phyloP scores from a whole-genome alignment of 2,797 vertebrate species.

The Tolypeutes matacus region DNA sequence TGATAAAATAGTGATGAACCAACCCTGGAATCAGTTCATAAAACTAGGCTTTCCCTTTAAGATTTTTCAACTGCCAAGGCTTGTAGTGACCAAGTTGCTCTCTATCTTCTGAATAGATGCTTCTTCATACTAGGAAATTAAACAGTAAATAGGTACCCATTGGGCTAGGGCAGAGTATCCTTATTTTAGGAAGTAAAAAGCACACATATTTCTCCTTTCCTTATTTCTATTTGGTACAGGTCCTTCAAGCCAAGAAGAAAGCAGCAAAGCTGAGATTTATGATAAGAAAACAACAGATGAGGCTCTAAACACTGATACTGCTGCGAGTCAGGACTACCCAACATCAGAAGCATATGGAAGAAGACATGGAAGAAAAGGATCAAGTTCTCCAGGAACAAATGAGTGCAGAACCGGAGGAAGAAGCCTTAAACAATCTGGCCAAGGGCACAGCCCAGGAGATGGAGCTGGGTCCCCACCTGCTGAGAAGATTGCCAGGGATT shows the following conservation, averaged over 20 bases:
- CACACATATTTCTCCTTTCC: conserved; percentile 58
- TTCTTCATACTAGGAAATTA: background rate
- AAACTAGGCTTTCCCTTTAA: conserved; percentile 43
- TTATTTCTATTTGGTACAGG: conserved; percentile 76
- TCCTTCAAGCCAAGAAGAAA: conserved; percentile 57
- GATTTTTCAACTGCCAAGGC: background rate
- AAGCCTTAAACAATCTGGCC: background rate
- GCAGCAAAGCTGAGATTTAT: background rate
- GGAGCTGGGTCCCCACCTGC: background rate
- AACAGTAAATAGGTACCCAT: background rate
- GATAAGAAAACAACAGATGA: background rate
- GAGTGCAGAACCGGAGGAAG: background rate
- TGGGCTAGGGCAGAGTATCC: conserved; percentile 5
- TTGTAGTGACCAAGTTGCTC: background rate
- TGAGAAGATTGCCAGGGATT: background rate
- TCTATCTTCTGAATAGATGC: background rate
- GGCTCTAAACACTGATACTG: background rate
- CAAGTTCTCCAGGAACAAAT: background rate
- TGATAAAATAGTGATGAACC: background rate
- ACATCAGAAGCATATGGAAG: background rate
- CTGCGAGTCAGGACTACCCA: background rate
- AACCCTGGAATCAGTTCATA: background rate
- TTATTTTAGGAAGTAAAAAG: conserved; percentile 36
- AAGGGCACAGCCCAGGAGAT: background rate
- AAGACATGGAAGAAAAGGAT: conserved; percentile 78